Conservation (phyloP, 2,113 vertebrate genomes). For the Pomatorhinus ruficollis region DNA sequence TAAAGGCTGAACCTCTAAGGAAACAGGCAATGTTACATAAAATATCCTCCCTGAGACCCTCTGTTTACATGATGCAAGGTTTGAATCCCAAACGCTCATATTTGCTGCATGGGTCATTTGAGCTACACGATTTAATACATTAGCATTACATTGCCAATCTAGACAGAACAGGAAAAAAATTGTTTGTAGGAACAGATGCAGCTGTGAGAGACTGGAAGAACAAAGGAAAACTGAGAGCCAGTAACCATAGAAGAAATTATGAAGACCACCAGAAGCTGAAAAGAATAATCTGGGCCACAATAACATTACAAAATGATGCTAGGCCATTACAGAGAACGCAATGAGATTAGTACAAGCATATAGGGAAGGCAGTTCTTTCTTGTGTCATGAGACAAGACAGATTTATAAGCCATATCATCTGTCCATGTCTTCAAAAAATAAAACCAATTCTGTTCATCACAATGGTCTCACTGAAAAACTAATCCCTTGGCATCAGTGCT, state of each 20-base stretch:
- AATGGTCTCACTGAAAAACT: not conserved
- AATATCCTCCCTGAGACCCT: not conserved
- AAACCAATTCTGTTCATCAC: not conserved
- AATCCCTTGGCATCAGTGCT: not conserved
- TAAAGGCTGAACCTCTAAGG: not conserved
- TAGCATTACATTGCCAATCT: not conserved
- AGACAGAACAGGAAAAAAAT: not conserved
- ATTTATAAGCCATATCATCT: not conserved
- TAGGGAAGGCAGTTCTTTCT: not conserved
- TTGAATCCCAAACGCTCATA: not conserved
- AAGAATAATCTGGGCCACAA: not conserved
- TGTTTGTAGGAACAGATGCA: not conserved
- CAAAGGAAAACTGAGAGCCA: not conserved
- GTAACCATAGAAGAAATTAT: not conserved
- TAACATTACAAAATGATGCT: not conserved
- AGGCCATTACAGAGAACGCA: not conserved
- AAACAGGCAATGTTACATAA: not conserved
- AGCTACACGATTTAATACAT: not conserved
- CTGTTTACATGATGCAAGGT: rapidly evolving
- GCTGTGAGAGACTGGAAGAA: not conserved
- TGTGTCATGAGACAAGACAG: not conserved
- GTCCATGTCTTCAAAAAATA: not conserved
- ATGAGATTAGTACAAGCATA: not conserved
- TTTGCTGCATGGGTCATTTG: not conserved
- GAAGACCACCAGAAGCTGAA: not conserved